Base-by-base conservation (phyloP, 2,888 invertebrate genomes). In the Plebejus argus region DNA sequence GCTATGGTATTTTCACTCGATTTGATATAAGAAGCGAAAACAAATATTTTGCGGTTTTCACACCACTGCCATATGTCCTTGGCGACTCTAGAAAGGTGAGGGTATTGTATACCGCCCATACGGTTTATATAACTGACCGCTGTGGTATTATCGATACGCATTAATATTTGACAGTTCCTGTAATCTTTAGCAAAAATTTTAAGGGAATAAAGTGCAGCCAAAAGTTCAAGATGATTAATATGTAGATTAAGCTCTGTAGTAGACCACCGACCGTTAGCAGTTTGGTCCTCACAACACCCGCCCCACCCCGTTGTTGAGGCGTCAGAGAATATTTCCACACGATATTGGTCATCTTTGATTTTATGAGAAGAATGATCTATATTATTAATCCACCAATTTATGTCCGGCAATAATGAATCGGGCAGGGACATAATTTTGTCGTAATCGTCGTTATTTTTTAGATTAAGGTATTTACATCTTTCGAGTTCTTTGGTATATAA, bases 11-110 rank as follows among this genome's bases (percentile, higher is more conserved):
- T 35, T 35, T 35, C 35, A 35, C 35, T 35, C 35, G 79, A 83
- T 70, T 81, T 77, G 1, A 86, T 85, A 74, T 87, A 87, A 1
- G 86, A 86, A 0, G 85, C 85, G 71, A 83, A 84, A 6, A 87
- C 53, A 80, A 79, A 81, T 18, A 86, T 77, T 56, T 79, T 79
- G 1, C 81, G 80, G 5, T n/a, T 33, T 75, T 83, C 82, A 71
- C 84, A 83, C 82, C 82, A 84, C 53, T 81, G 79, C 82, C 82
- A 82, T 75, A 84, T 79, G 0, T 35, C 35, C 35, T 35, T 35
- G 35, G 7, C 35, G 35, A 35, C 35, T 35, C 35, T 35, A 35
- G 35, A 35, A 35, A 35, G 35, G 35, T 35, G 35, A 35, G 81
- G 80, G 58, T 77, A 81, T 78, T 81, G 80, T 23, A 81, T 76